Evolutionary conservation across 2,797 vertebrate genomes (phyloP).

Genomic region (Phrynocephalus guinanensis): DNA sequence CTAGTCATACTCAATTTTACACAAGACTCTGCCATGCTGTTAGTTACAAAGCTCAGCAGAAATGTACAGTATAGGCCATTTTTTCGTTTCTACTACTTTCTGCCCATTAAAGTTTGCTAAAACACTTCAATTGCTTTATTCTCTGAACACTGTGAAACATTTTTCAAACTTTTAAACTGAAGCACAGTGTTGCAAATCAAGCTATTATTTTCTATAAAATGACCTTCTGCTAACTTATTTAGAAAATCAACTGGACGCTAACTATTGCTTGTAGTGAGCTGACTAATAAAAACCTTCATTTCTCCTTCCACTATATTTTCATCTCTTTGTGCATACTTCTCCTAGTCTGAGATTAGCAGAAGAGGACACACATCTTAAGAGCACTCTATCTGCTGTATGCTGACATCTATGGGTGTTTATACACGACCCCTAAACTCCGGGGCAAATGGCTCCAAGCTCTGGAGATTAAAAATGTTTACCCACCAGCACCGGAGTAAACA

Average conservation of each 20-base stretch:
- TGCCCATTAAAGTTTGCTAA: neutral
- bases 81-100: too few species aligned
- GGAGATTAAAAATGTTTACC: too few species aligned
- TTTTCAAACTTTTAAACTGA: neutral
- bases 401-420: too few species aligned
- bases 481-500: too few species aligned
- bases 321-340: too few species aligned
- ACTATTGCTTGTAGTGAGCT: neutral
- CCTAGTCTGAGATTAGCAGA: too few species aligned
- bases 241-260: neutral
- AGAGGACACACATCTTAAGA: too few species aligned
- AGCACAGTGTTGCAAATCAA: neutral
- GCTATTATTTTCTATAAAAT: neutral
- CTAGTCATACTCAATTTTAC: neutral
- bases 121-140: neutral
- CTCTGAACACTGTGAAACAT: neutral
- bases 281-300: too few species aligned
- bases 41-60: neutral
- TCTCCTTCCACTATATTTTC: too few species aligned
- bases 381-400: too few species aligned
- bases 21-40: neutral
- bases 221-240: neutral
- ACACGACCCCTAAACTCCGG: too few species aligned
- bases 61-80: neutral
- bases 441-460: too few species aligned